A percentile compares a stretch with the other conserved stretches of the same genome.
These are phyloP conservation scores for Dermolepida albohirtum DNA, from an alignment of 2,888 invertebrate species.

Conservation along the genomic window DNA sequence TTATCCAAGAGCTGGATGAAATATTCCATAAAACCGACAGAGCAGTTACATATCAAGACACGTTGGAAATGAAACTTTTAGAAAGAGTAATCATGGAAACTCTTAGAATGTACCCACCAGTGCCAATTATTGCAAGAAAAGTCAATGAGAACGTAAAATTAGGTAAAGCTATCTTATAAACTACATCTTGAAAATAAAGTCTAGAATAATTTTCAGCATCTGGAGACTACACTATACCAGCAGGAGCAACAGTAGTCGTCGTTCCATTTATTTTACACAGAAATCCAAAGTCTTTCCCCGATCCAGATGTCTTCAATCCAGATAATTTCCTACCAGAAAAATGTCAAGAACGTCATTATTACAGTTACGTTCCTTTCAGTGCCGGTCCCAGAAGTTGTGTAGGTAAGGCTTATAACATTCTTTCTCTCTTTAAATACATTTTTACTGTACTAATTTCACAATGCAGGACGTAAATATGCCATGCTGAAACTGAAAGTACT, in stretches of 20 bases:
- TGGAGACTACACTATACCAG: conserved; percentile 74
- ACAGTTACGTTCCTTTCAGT: conserved; percentile 85
- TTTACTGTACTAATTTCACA: background rate
- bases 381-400: conserved; percentile 86
- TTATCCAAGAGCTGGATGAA: conserved; percentile 77
- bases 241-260: conserved; percentile 77
- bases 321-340: conserved; percentile 88
- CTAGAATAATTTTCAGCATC: conserved; percentile 66
- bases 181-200: background rate
- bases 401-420: conserved; percentile 67
- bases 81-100: conserved; percentile 87
- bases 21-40: conserved; percentile 83
- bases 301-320: conserved; percentile 83
- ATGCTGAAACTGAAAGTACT: conserved; percentile 84
- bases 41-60: conserved; percentile 83
- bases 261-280: conserved; percentile 78
- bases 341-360: conserved; percentile 82
- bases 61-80: conserved; percentile 87
- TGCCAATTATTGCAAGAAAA: conserved; percentile 81
- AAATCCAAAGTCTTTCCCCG: conserved; percentile 77
- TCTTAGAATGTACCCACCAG: conserved; percentile 82
- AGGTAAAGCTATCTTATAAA: conserved; percentile 62
- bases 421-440: background rate
- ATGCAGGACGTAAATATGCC: conserved; percentile 80
- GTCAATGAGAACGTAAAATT: conserved; percentile 78